Conservation (phyloP, 2,797 vertebrate species). For the Chrysocyon brachyurus region DNA sequence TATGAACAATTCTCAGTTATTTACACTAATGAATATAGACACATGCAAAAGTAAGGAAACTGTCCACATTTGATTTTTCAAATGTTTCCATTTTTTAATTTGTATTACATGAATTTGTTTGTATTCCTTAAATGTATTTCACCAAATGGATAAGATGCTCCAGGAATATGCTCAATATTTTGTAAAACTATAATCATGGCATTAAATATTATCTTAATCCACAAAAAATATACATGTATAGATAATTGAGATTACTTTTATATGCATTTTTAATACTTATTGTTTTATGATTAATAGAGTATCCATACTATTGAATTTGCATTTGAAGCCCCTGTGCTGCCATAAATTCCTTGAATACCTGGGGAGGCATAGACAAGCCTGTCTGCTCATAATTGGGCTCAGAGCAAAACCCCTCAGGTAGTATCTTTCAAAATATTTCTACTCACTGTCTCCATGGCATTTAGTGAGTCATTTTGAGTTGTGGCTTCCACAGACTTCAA, state of each 20-base stretch:
- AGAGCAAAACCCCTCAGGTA: constrained; percentile 74
- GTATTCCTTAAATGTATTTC: constrained; percentile 40
- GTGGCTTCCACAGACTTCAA: constrained; percentile 62
- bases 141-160: background rate
- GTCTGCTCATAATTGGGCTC: constrained; percentile 74
- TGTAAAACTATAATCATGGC: constrained; percentile 30
- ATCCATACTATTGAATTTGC: constrained; percentile 35
- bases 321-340: constrained; percentile 34
- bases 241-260: constrained; percentile 44
- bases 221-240: background rate
- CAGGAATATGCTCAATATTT: constrained; percentile 43
- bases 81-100: constrained; percentile 12
- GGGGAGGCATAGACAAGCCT: constrained; percentile 33
- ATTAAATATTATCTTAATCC: constrained; percentile 52
- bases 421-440: constrained; percentile 73
- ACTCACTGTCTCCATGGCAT: constrained; percentile 64
- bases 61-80: constrained; percentile 16
- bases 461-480: constrained; percentile 70
- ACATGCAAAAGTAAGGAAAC: background rate
- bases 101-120: constrained; percentile 37
- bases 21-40: background rate
- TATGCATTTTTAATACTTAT: constrained; percentile 45
- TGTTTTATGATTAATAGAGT: constrained; percentile 64
- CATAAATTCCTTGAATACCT: constrained; percentile 61
- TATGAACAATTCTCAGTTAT: background rate